A percentile compares a stretch with the other conserved stretches of the same genome.
phyloP scores from a whole-genome alignment of 2,888 invertebrate species.

The Hoplodrina blanda region DNA sequence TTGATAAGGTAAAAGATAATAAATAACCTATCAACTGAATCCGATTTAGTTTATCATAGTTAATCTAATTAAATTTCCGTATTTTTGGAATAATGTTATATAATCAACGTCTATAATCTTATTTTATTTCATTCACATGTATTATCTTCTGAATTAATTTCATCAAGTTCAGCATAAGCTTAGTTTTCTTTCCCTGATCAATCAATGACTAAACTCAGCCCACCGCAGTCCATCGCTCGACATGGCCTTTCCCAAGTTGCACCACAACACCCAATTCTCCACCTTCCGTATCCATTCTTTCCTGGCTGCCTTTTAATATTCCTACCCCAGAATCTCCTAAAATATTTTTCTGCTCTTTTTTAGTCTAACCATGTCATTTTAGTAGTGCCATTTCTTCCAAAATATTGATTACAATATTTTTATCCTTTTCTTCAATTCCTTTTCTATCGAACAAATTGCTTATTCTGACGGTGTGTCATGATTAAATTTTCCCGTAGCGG shows the following conservation, averaged over 20 bases:
- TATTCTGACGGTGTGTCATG: conserved; percentile 61
- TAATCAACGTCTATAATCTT: neutral
- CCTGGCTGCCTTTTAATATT: no score
- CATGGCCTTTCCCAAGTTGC: no score
- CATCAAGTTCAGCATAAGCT: neutral
- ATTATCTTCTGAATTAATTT: neutral
- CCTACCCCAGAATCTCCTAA: no score
- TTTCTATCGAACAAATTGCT: conserved; percentile 35
- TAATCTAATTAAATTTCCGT: conserved; percentile 15
- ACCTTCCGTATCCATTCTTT: no score
- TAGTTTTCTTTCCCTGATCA: neutral
- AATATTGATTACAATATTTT: neutral
- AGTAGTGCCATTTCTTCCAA: neutral
- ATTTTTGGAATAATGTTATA: conserved; percentile 13
- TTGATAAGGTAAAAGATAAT: conserved; percentile 42
- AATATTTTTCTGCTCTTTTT: no score
- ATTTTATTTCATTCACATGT: neutral
- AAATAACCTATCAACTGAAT: conserved; percentile 39
- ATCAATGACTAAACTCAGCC: neutral
- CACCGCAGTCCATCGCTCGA: no score
- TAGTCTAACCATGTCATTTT: no score
- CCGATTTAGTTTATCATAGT: conserved; percentile 35
- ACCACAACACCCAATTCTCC: no score
- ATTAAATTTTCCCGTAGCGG: conserved; percentile 65
- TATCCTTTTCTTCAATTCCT: conserved; percentile 26